phyloP scores from a whole-genome alignment of 2,888 invertebrate genomes.

The Coenonympha glycerion region DNA sequence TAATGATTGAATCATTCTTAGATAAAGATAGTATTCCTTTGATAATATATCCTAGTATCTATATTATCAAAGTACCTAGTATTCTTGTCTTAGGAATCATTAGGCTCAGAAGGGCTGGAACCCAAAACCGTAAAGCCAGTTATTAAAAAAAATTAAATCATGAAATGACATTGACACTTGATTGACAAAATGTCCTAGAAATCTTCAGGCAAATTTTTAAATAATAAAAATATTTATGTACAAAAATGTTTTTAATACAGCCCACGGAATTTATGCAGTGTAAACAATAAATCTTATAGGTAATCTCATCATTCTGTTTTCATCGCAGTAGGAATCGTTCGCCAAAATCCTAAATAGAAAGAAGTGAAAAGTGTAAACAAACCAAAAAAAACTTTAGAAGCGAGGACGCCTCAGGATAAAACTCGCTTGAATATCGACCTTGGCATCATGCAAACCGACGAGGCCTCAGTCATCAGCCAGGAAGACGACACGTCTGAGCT shows the following conservation, averaged over 20 bases:
- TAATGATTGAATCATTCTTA: no score
- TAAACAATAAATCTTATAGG: neutral
- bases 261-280: neutral
- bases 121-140: no score
- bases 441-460: constrained; percentile 60
- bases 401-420: constrained; percentile 23
- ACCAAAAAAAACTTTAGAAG: neutral
- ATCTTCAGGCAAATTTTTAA: neutral
- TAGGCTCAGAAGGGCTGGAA: no score
- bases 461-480: constrained; percentile 49
- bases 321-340: neutral
- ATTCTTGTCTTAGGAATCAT: no score
- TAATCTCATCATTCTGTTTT: neutral
- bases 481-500: constrained; percentile 45
- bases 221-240: no score
- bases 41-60: no score
- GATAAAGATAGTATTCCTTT: no score
- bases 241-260: neutral
- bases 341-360: neutral
- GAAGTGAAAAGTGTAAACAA: neutral
- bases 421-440: constrained; percentile 37
- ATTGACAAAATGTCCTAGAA: no score
- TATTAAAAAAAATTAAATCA: no score
- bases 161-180: no score
- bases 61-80: no score